phyloP scores from a whole-genome alignment of 2,113 vertebrate species.

The Pachyramphus minor region DNA sequence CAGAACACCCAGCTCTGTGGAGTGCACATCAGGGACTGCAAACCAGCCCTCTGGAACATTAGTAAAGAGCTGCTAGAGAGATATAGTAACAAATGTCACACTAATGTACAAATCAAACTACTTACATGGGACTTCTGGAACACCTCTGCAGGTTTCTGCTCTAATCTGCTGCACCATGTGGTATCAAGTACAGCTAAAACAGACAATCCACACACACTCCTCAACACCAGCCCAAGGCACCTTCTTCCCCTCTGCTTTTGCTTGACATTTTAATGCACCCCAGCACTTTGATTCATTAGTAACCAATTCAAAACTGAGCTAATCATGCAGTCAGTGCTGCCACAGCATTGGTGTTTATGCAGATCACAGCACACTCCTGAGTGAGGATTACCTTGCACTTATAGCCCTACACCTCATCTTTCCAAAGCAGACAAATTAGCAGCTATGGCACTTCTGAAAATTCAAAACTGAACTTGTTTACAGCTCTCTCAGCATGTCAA shows the following conservation, averaged over 20 bases:
- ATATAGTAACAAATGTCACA: neutral
- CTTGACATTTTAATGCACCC: neutral
- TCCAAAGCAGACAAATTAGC: constrained; percentile 4
- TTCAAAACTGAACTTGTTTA: neutral
- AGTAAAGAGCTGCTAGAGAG: neutral
- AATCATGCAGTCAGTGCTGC: neutral
- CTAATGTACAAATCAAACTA: neutral
- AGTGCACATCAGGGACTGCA: rapidly evolving
- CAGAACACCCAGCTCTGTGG: neutral
- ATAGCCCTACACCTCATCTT: neutral
- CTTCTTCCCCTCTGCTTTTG: neutral
- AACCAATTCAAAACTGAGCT: constrained; percentile 14
- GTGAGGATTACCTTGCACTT: constrained; percentile 47
- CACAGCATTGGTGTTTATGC: neutral
- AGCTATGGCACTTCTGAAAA: neutral
- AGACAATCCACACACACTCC: neutral
- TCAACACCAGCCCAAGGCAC: neutral
- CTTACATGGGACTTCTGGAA: neutral
- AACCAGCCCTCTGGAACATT: neutral
- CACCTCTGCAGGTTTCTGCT: neutral
- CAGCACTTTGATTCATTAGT: neutral
- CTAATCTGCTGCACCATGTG: neutral
- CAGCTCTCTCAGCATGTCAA: neutral
- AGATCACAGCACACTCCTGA: constrained; percentile 15
- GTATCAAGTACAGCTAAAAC: neutral